Evolutionary conservation across 2,888 invertebrate genomes (phyloP).

Genomic region (Pristionchus fissidentatus): DNA sequence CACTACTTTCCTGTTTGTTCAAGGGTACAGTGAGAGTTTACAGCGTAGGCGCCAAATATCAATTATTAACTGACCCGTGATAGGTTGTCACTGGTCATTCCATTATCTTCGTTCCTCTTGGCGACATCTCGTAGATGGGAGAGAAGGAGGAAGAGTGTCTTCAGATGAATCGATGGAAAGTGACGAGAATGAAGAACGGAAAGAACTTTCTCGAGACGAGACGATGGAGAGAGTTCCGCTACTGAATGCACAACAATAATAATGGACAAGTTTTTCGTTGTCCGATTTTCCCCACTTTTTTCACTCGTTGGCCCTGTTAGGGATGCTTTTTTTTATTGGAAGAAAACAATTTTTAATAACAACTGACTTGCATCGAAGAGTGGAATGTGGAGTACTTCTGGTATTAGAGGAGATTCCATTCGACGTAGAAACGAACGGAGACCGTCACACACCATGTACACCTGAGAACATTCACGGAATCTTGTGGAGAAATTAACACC

Average conservation of each 20-base stretch:
- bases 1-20: no score
- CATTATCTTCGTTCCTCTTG: constrained; percentile 11
- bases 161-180: constrained; percentile 23
- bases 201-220: constrained; percentile 4
- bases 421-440: constrained; percentile 34
- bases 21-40: no score
- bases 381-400: constrained; percentile 32
- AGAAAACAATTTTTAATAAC: no score
- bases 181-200: constrained; percentile 39
- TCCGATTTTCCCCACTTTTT: background rate
- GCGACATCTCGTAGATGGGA: constrained; percentile 30
- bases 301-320: background rate
- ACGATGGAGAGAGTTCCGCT: background rate
- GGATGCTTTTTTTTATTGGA: background rate
- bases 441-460: constrained; percentile 33
- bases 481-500: background rate
- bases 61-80: background rate
- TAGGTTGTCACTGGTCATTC: constrained; percentile 42
- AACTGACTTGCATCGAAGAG: constrained; percentile 44
- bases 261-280: background rate
- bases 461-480: background rate
- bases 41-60: no score
- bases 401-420: constrained; percentile 35
- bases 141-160: constrained; percentile 8
- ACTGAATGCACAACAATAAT: background rate